A percentile compares a stretch with the other conserved stretches of the same genome.
Evolutionary conservation across 2,888 invertebrate genomes (phyloP).

Genomic region (Drosophila atroscutellata): DNA sequence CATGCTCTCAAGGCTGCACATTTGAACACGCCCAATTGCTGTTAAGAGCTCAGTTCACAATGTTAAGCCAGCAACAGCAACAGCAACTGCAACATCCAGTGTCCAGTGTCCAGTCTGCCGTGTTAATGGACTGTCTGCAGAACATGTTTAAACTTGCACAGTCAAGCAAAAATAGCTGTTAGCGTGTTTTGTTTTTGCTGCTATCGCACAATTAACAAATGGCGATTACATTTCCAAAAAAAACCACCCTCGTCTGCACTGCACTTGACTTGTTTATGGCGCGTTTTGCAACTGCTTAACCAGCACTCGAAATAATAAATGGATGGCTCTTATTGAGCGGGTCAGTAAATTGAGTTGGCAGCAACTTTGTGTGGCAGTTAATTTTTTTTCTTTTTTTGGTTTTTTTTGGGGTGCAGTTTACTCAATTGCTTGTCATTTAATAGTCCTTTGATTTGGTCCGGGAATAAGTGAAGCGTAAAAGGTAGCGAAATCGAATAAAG

Average conservation of each 20-base stretch:
- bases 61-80: neutral
- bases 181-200: neutral
- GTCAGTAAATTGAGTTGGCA: constrained; percentile 26
- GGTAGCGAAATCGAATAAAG: constrained; percentile 35
- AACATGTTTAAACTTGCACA: constrained; percentile 1
- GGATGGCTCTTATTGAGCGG: constrained; percentile 23
- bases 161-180: neutral
- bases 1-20: neutral
- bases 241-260: neutral
- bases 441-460: constrained; percentile 7
- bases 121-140: constrained; percentile 7
- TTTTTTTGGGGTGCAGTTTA: neutral
- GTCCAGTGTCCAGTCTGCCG: neutral
- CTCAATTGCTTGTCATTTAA: constrained; percentile 37
- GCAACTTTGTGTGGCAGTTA: constrained; percentile 28
- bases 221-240: neutral
- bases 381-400: neutral
- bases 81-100: neutral
- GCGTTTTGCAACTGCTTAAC: neutral
- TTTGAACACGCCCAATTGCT: constrained; percentile 1
- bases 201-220: constrained; percentile 9
- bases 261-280: constrained; percentile 13
- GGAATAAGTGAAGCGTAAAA: constrained; percentile 20
- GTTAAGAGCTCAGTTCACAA: neutral
- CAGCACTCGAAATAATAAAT: constrained; percentile 47